Evolutionary conservation across 2,888 invertebrate species (phyloP).

Genomic region (Phengaris alcon): DNA sequence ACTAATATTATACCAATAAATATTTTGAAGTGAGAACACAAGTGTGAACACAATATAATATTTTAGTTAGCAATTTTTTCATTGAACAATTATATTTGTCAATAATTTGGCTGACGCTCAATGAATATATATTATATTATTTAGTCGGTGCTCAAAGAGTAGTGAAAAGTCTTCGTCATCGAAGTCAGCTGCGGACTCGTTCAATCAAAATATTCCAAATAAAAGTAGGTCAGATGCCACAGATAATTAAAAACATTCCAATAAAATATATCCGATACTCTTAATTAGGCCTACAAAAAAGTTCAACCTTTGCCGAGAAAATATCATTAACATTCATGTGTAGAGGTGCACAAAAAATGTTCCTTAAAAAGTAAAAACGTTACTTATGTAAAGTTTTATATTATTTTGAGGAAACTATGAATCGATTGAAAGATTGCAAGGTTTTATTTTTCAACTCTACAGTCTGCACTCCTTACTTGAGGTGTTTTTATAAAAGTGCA

Average conservation of each 20-base stretch:
- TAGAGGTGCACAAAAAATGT: background rate
- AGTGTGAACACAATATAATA: too few relatives aligned
- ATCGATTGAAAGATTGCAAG: too few relatives aligned
- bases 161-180: background rate
- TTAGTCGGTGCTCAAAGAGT: background rate
- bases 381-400: background rate
- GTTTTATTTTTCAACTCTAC: too few relatives aligned
- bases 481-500: too few relatives aligned
- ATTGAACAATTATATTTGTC: too few relatives aligned
- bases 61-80: too few relatives aligned
- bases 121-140: too few relatives aligned
- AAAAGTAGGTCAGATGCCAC: constrained; percentile 15
- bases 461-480: too few relatives aligned
- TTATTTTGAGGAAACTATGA: too few relatives aligned
- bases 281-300: constrained; percentile 12
- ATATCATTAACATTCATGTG: constrained; percentile 1
- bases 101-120: too few relatives aligned
- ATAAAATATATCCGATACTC: constrained; percentile 7
- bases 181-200: constrained; percentile 6
- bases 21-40: too few relatives aligned
- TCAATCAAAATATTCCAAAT: constrained; percentile 13
- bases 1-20: too few relatives aligned
- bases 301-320: constrained; percentile 12
- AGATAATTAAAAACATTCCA: constrained; percentile 8
- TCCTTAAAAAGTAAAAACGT: background rate